Base-by-base conservation (phyloP, 1,140 invertebrate genomes). In the Euglossa dilemma region DNA sequence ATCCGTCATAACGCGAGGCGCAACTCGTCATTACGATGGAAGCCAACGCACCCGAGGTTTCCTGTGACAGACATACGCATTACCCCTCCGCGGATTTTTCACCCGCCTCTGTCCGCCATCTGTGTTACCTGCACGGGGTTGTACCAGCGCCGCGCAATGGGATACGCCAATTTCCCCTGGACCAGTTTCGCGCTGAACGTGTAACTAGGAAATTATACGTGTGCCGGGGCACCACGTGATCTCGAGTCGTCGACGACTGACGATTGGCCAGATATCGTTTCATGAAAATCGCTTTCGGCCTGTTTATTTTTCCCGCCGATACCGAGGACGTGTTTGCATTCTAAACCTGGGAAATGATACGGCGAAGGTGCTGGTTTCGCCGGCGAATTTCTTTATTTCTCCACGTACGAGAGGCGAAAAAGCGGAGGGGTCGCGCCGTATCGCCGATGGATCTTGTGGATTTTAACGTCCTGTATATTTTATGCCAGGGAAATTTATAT, bases 41-140 rank as follows among this genome's bases (percentile, higher is more conserved):
- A 50, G 18, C 72, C 43, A n/a, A 56, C 71, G 54, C 43, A 28
- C 54, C 25, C 23, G 8, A 56, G 5, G n/a, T 59, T 79, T 59
- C 45, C 43, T n/a, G 77, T 23, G 52, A 50, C 77, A 79, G 59
- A 79, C 67, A 36, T 18, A 79, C 47, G 74, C n/a, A 66, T 77
- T 77, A 77, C 50, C 14, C 28, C 36, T 66, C 28, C 43, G 43
- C 16, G 7, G 59, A 45, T 64, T 36, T 64, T 61, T 63, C 20
- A 20, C 1, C 11, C 4, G 0, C 16, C 45, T 7, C 20, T 36
- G 36, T n/a, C 64, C 5, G 36, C 20, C 20, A 9, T 63, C 8
- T 25, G 59, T 36, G 36, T 36, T n/a, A 36, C 36, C 36, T 36
- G 36, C 1, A 25, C n/a, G 25, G 25, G 61, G 25, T n/a, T 28